Conservation (phyloP, 2,113 vertebrate species). For the Hipposideros armiger region DNA sequence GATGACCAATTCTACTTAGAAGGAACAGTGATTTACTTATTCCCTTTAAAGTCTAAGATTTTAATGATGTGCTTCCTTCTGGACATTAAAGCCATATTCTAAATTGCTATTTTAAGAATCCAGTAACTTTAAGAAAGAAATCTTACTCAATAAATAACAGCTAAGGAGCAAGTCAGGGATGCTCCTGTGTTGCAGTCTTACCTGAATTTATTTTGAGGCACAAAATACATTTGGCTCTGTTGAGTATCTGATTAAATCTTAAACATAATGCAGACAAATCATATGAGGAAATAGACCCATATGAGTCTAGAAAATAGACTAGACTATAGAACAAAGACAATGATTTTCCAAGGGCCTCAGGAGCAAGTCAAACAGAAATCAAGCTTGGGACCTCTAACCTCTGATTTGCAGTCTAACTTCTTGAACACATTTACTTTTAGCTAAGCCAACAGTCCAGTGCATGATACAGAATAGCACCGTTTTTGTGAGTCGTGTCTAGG, state of each 20-base stretch:
- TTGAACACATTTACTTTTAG: not conserved
- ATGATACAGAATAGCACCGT: not conserved
- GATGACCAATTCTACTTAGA: not conserved
- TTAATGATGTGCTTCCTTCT: not conserved
- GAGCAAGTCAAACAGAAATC: constrained; percentile 40
- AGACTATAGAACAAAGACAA: not conserved
- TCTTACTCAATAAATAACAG: not conserved
- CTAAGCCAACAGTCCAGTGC: not conserved
- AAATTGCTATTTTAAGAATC: not conserved
- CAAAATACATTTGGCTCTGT: constrained; percentile 6
- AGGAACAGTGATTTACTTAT: not conserved
- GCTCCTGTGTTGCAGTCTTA: not conserved
- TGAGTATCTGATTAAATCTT: not conserved
- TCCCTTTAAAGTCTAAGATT: not conserved
- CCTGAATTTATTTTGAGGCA: constrained; percentile 22
- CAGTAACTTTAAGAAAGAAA: not conserved
- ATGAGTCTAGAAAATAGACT: no score
- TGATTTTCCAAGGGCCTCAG: not conserved
- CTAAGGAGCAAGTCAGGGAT: not conserved
- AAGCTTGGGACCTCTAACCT: not conserved
- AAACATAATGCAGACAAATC: constrained; percentile 26
- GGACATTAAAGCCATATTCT: not conserved
- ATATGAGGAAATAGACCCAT: not conserved
- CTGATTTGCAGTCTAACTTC: not conserved
- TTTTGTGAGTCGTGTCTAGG: not conserved